Evolutionary conservation across 2,797 vertebrate species (phyloP), one percentile per base, ranked within the genome.

Genomic region (Lithobates pipiens): DNA sequence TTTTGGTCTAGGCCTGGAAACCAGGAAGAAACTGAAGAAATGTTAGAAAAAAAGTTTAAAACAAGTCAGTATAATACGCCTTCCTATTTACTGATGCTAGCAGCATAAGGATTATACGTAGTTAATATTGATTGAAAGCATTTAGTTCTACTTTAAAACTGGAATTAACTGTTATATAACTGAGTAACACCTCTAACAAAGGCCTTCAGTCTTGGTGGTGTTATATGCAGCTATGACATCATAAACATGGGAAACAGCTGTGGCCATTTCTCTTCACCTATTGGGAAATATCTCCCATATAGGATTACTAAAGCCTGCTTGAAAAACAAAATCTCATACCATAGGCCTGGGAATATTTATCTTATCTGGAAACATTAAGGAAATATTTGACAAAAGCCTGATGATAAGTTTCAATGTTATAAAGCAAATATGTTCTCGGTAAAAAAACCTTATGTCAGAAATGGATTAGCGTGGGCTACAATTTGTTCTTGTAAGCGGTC

Each of bases 291-390:
- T 25, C 67, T 57, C 27, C 44, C 34, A 57, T 83, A 77, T 42
- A 74, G 44, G 32, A 79, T 86, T 83, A 83, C 80, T 32, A 25
- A 83, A 44, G 46, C 10, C 23, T 36, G 80, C 11, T 44, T 79
- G 57, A 75, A 75, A 86, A 83, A 29, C 11, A 65, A 74, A 83
- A 86, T 79, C 27, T 69, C 61, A 74, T 25, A 27, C 42, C 23
- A 8, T 75, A 79, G 76, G 44, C 70, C 25, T 83, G 80, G 69
- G 61, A 79, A 83, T 83, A 86, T 83, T 83, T 83, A 83, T 78
- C 80, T 77, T 82, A 82, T 86, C 76, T 79, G 39, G 9, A 61
- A 57, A 78, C 61, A 73, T 65, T 39, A 79, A 57, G 69, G 83
- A 78, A 86, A 86, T 73, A 86, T 77, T 81, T 76, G 21, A 61